Base-by-base conservation (phyloP, 1,140 invertebrate species). In the Phocides pigmalion region DNA sequence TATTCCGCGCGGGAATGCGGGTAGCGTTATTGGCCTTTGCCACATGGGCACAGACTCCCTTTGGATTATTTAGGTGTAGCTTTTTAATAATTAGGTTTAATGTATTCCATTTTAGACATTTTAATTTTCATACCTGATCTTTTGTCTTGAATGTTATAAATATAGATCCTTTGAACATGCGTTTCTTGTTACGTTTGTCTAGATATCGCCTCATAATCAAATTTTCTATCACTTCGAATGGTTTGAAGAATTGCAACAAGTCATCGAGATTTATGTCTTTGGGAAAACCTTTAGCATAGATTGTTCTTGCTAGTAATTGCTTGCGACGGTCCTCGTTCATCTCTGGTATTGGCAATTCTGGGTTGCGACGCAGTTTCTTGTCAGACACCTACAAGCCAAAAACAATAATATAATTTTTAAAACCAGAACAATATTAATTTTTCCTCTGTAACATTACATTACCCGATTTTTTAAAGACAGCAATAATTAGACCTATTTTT, bases 201-300 rank as follows among this genome's bases (percentile, higher is more conserved):
- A 89, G 85, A 69, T 95, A 96, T 59, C 93, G 94, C 68, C 96
- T 93, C 94, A 96, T 95, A 74, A 94, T 89, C 35, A 98, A 92
- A 80, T 96, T 96, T 44, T 98, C 96, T 32, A 96, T 93, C 46
- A 94, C 93, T 8, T 96, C 95, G 89, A 93, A 95, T 20, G 93
- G 82, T 56, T 94, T 93, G 70, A 98, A 95, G 87, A 95, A 98
- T 44, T 94, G 93, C 37, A 97, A 92, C 1, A 98, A 83, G 0
- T 95, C 93, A 76, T 96, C 94, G 9, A 99, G 93, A 5, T 91
- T 93, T 0, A 92, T 88, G 15, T 96, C 94, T 50, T 93, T 86
- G 1, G 97, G 95, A 79, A 99, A 99, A 41, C 97, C 97, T 93
- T 99, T 99, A 20, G 95, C 93, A 90, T 99, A 99, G 15, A 97